These are phyloP conservation scores for Heliocidaris erythrogramma DNA, from an alignment of 35 echinoderm and acorn worm species.

Conservation along the genomic window DNA sequence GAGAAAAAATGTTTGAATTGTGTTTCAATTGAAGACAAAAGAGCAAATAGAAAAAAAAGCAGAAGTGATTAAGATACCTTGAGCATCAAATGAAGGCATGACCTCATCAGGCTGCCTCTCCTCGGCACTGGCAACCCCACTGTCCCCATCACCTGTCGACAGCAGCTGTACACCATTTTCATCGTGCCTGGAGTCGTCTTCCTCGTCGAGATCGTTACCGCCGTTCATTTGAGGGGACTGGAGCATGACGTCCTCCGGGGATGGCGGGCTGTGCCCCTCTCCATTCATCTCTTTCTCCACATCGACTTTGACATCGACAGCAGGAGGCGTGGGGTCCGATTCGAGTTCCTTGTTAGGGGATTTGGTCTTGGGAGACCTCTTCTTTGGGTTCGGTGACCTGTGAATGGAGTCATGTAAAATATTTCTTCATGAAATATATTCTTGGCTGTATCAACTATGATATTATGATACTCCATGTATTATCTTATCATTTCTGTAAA, in stretches of 20 bases:
- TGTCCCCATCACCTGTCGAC: conserved; percentile 40
- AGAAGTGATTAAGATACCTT: conserved; percentile 7
- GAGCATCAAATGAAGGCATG: background rate
- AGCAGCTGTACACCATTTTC: background rate
- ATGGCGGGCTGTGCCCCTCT: background rate
- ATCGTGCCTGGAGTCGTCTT: conserved; percentile 19
- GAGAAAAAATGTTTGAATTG: no score
- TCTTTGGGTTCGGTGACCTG: background rate
- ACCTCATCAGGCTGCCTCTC: conserved; percentile 43
- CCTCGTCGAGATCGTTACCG: background rate
- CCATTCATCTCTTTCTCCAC: background rate
- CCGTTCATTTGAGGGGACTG: conserved; percentile 6
- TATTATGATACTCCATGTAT: no score
- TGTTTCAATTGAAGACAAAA: no score
- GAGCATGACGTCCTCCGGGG: conserved; percentile 4
- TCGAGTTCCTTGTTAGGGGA: background rate
- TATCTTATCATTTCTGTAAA: no score
- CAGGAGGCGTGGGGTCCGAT: background rate
- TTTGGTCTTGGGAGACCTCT: conserved; percentile 16
- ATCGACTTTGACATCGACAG: background rate
- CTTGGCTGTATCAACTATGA: no score
- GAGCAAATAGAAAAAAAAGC: no score
- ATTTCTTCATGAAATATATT: background rate
- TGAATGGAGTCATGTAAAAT: background rate
- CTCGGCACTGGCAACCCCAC: conserved; percentile 27